Base-by-base conservation (phyloP, 2,888 invertebrate species). In the Pomacea canaliculata region DNA sequence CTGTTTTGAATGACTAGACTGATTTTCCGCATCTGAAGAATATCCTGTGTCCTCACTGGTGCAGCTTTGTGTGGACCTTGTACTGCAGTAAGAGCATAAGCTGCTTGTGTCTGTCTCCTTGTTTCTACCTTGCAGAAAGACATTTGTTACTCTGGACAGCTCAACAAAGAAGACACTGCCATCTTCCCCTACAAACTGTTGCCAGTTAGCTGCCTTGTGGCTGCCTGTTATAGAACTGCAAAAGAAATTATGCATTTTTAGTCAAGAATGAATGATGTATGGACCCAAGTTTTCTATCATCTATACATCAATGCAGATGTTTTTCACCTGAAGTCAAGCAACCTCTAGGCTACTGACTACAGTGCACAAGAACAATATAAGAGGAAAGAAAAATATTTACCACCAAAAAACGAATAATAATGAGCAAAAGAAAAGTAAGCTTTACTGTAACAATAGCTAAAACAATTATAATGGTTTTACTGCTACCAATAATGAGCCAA, bases 31-130 rank as follows among this genome's bases (percentile, higher is more conserved):
- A 59, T 79, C 79, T 1, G 79, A 79, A 63, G 79, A 78, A 66
- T 79, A 79, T 46, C 79, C 79, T 4, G 79, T 79, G 46, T 79
- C 79, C 48, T 79, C 79, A 59, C 79, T 79, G 71, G 76, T 77
- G n/a, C 78, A 78, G 71, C 76, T 78, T 19, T 60, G 74, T 10
- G 68, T 68, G 5, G 74, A 74, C 5, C 74, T 68, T 27, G 74
- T 74, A 62, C 74, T 74, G 69, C 74, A 74, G 18, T 59, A 48
- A 18, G 74, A 60, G n/a, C 74, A 74, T 19, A 76, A 60, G 37
- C 71, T 76, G n/a, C 65, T 71, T 23, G 70, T 71, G 51, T 73
- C 76, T 23, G 67, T 67, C n/a, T 60, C 71, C 10, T 59, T 75
- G 27, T 70, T 23, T 23, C 56, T 16, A 48, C 67, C 27, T n/a